Evolutionary conservation across 1,140 invertebrate species (phyloP).

Genomic region (Leptinotarsa undecemlineata): DNA sequence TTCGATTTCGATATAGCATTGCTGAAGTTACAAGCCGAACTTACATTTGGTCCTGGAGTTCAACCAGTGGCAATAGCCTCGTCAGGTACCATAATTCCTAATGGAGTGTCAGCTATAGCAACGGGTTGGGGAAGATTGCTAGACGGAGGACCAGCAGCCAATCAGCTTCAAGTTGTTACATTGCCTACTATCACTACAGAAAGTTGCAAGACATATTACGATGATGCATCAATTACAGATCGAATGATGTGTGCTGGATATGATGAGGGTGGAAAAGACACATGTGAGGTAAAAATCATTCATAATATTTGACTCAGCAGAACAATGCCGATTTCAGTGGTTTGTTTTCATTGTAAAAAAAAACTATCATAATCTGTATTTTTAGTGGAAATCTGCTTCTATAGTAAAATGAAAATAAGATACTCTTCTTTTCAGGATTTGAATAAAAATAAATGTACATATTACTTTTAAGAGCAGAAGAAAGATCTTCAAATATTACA

Average conservation of each 20-base stretch:
- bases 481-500: too few relatives aligned
- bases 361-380: too few relatives aligned
- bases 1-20: conserved; percentile 62
- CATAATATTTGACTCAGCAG: neutral
- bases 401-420: neutral
- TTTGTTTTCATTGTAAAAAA: neutral
- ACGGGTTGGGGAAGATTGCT: conserved; percentile 62
- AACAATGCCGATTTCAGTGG: neutral
- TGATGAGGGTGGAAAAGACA: conserved; percentile 33
- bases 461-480: too few relatives aligned
- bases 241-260: conserved; percentile 57
- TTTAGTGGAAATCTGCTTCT: neutral
- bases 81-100: neutral
- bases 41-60: conserved; percentile 18
- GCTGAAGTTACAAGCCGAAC: conserved; percentile 48
- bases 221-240: conserved; percentile 30
- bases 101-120: conserved; percentile 50
- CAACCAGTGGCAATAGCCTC: conserved; percentile 14
- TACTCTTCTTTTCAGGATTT: too few relatives aligned
- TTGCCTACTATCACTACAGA: conserved; percentile 48
- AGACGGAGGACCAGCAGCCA: conserved; percentile 26
- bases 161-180: conserved; percentile 45
- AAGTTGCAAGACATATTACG: conserved; percentile 45
- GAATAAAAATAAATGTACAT: too few relatives aligned
- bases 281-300: conserved; percentile 31